Evolutionary conservation across 2,797 vertebrate species (phyloP).

Genomic region (Enteromius unitaeniatus): DNA sequence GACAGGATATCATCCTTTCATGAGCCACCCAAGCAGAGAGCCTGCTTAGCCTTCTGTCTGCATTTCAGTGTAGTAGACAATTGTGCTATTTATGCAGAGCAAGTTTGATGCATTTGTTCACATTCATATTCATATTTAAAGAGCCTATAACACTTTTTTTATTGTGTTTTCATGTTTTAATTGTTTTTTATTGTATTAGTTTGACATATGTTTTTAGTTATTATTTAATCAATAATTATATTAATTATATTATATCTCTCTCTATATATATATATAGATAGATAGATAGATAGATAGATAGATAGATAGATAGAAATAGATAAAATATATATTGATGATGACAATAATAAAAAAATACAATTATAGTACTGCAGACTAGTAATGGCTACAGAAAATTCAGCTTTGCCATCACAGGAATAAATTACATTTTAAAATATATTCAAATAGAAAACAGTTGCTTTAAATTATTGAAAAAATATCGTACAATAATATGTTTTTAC

Average conservation of each 20-base stretch:
- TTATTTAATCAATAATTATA: no score
- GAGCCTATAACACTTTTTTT: no score
- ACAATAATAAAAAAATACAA: neutral
- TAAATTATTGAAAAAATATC: neutral
- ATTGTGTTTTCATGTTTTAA: no score
- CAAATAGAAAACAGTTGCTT: neutral
- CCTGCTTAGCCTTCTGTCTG: slow-evolving; percentile 49
- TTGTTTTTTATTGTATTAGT: no score
- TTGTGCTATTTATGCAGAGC: neutral
- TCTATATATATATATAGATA: no score
- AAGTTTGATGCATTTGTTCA: neutral
- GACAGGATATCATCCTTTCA: slow-evolving; percentile 73
- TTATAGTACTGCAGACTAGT: neutral
- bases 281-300: no score
- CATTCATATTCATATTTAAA: neutral
- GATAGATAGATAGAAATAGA: no score
- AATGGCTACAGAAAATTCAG: neutral
- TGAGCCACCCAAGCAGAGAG: slow-evolving; percentile 71
- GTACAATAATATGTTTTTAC: neutral
- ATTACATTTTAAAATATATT: no score
- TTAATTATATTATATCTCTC: no score
- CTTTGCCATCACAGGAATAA: neutral
- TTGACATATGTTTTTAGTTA: no score
- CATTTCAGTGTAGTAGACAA: neutral
- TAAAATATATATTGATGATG: neutral